phyloP scores from a whole-genome alignment of 2,888 invertebrate genomes.

The Celastrina argiolus region DNA sequence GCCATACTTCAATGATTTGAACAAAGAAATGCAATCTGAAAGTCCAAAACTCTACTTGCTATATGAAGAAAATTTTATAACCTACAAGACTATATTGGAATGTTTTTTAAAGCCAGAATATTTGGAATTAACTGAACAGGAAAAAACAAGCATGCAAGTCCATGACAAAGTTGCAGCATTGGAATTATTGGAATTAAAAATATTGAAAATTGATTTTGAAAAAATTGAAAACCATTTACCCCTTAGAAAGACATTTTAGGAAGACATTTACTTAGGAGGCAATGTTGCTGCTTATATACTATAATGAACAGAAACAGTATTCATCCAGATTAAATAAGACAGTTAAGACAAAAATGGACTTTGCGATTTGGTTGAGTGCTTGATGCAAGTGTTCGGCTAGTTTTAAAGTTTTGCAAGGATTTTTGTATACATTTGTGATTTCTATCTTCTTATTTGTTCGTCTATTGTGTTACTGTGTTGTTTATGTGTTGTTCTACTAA shows the following conservation, averaged over 20 bases:
- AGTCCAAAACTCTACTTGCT: slow-evolving; percentile 30
- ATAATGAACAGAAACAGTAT: slow-evolving; percentile 22
- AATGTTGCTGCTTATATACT: slow-evolving; percentile 24
- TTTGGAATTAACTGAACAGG: slow-evolving; percentile 25
- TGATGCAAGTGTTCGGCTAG: too few species aligned
- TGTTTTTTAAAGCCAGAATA: slow-evolving; percentile 28
- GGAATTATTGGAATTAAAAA: slow-evolving; percentile 23
- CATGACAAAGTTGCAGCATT: slow-evolving; percentile 15
- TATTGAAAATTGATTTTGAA: slow-evolving; percentile 20
- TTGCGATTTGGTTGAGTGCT: too few species aligned
- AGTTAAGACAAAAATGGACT: slow-evolving; percentile 28
- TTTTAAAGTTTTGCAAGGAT: too few species aligned
- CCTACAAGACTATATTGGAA: slow-evolving; percentile 28
- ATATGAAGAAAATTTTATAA: slow-evolving; percentile 24
- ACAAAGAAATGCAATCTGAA: slow-evolving; percentile 37
- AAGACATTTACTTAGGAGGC: slow-evolving; percentile 25
- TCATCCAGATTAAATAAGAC: slow-evolving; percentile 24
- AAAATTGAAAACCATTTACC: slow-evolving; percentile 23
- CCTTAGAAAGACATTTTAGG: too few species aligned
- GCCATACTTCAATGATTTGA: slow-evolving; percentile 33
- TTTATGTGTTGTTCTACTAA: too few species aligned
- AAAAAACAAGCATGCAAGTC: slow-evolving; percentile 17
- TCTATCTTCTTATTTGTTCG: too few species aligned
- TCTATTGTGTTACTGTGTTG: too few species aligned
- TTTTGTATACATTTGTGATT: too few species aligned